Evolutionary conservation across 2,888 invertebrate species (phyloP).

Genomic region (Leptinotarsa juncta): DNA sequence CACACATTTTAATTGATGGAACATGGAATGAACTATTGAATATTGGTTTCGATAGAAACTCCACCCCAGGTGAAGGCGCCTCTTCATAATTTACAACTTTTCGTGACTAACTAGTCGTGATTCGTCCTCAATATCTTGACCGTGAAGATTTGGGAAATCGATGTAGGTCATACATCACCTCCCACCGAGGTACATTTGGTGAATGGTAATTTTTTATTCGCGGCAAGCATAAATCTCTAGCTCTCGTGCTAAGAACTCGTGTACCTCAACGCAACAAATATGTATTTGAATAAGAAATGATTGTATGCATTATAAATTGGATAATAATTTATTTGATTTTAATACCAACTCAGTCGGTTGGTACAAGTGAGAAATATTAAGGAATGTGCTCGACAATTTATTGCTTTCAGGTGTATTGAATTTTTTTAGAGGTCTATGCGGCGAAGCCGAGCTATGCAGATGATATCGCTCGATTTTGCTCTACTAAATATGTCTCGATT

Average conservation of each 20-base stretch:
- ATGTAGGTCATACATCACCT: background rate
- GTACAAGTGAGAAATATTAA: background rate
- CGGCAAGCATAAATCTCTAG: background rate
- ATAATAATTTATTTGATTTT: slow-evolving; percentile 1
- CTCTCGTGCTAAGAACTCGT: slow-evolving; percentile 8
- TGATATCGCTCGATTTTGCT: too few species aligned
- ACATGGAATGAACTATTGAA: too few species aligned
- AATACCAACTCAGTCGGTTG: background rate
- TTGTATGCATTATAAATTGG: background rate
- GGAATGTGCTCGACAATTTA: background rate
- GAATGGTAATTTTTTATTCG: background rate
- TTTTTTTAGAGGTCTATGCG: too few species aligned
- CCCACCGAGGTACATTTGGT: background rate
- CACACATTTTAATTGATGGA: too few species aligned
- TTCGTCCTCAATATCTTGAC: background rate
- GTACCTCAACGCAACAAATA: slow-evolving; percentile 7
- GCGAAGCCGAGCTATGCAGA: too few species aligned
- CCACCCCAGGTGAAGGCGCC: too few species aligned
- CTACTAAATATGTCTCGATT: too few species aligned
- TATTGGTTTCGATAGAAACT: too few species aligned
- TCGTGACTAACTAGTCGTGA: background rate
- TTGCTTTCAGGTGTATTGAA: background rate
- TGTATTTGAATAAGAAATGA: slow-evolving; percentile 3
- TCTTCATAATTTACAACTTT: too few species aligned
- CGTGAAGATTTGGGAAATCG: background rate